Conservation (phyloP, 2,888 invertebrate species). For the Tipula helvola region DNA sequence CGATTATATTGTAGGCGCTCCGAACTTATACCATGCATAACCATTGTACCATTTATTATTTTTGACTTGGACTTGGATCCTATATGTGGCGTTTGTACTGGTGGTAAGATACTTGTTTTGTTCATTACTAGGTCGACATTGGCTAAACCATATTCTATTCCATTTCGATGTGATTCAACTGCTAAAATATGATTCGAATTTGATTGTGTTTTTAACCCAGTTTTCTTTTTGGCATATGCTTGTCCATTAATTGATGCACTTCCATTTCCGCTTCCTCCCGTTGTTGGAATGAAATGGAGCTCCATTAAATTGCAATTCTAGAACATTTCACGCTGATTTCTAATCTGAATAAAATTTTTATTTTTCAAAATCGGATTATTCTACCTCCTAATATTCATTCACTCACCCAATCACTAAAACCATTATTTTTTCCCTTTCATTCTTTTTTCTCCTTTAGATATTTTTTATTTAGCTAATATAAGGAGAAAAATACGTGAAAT, state of each 20-base stretch:
- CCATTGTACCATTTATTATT: conserved; percentile 27
- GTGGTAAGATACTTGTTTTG: conserved; percentile 6
- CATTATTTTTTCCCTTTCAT: neutral
- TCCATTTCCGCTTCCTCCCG: conserved; percentile 18
- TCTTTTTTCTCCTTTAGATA: neutral
- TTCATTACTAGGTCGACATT: conserved; percentile 12
- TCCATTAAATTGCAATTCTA: conserved; percentile 36
- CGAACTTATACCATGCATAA: conserved; percentile 22
- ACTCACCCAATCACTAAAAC: neutral
- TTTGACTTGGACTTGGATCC: conserved; percentile 23
- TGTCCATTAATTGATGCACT: conserved; percentile 19
- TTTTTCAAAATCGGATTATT: conserved; percentile 20
- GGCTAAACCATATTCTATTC: conserved; percentile 29
- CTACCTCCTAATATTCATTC: conserved; percentile 10
- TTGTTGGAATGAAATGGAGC: conserved; percentile 31
- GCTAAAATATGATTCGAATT: conserved; percentile 15
- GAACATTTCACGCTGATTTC: conserved; percentile 32
- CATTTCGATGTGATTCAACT: conserved; percentile 25
- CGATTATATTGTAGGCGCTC: conserved; percentile 14
- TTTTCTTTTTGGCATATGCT: neutral
- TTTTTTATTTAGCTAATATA: neutral
- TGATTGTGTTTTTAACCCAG: neutral
- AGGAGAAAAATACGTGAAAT: too few relatives aligned
- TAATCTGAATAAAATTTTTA: conserved; percentile 23
- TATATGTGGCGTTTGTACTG: conserved; percentile 14